Conservation (phyloP, 2,888 invertebrate species). For the Xanthia icteritia region DNA sequence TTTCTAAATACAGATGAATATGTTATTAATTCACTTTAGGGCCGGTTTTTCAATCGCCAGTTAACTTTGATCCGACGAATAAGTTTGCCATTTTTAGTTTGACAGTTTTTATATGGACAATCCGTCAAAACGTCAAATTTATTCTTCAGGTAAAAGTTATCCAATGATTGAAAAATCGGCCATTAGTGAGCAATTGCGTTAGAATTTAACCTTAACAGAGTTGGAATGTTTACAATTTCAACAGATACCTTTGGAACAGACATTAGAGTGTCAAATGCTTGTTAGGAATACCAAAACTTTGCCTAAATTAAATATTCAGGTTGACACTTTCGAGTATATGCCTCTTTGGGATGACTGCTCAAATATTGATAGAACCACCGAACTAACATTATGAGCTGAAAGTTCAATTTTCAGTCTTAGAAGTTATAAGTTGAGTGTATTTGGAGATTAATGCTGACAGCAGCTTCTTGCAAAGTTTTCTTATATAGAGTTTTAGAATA, state of each 20-base stretch:
- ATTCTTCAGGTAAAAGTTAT: too few species aligned
- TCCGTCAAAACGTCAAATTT: too few species aligned
- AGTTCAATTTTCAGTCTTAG: conserved; percentile 15
- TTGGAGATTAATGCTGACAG: conserved; percentile 14
- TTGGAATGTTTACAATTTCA: neutral
- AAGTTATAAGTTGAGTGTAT: conserved; percentile 8
- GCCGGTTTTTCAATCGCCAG: too few species aligned
- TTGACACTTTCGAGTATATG: conserved; percentile 38
- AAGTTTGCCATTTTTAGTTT: too few species aligned
- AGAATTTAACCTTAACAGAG: neutral
- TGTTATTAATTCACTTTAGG: neutral
- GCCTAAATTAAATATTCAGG: conserved; percentile 35
- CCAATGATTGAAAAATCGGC: too few species aligned
- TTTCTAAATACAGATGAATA: neutral
- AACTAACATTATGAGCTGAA: conserved; percentile 21
- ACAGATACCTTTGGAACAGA: neutral
- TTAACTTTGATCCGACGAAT: too few species aligned
- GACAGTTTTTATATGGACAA: too few species aligned
- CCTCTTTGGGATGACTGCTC: conserved; percentile 37
- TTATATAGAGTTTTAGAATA: neutral
- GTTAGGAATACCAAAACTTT: conserved; percentile 31
- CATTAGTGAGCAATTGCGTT: neutral
- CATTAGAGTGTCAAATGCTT: conserved; percentile 13
- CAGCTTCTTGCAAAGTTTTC: conserved; percentile 7
- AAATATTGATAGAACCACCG: conserved; percentile 48